phyloP scores from a whole-genome alignment of 2,113 vertebrate species.

The Pachycephala philippinensis region DNA sequence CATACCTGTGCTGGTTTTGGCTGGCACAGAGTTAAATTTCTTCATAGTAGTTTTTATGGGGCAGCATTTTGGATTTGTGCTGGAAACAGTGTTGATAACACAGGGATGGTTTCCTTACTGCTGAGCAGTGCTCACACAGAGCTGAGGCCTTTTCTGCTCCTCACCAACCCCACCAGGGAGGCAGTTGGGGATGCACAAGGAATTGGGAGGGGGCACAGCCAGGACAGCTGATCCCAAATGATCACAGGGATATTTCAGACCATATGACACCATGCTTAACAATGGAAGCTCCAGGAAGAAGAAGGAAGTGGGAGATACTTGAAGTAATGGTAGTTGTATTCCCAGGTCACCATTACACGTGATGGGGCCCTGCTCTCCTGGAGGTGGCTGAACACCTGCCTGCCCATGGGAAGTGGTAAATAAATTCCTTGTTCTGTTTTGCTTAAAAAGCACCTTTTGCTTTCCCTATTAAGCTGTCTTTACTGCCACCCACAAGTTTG shows the following conservation, averaged over 20 bases:
- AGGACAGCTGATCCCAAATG: not conserved
- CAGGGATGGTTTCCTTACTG: not conserved
- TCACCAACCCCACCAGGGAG: fast-evolving
- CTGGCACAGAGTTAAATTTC: not conserved
- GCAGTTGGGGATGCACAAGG: fast-evolving
- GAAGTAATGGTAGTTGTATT: fast-evolving
- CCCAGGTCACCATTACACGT: fast-evolving
- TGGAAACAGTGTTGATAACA: not conserved
- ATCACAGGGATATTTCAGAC: not conserved
- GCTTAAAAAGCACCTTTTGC: not conserved
- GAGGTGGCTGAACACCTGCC: not conserved
- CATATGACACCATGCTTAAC: not conserved
- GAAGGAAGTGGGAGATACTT: fast-evolving
- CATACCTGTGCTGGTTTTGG: not conserved
- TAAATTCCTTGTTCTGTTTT: not conserved
- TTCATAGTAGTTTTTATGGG: not conserved
- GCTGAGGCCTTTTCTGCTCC: not conserved
- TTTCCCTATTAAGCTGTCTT: not conserved
- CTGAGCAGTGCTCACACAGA: not conserved
- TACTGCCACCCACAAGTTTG: not conserved
- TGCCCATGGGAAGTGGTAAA: fast-evolving
- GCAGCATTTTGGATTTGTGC: not conserved
- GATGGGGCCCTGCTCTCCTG: not conserved
- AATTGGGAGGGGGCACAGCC: fast-evolving
- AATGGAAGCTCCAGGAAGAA: not conserved